Percentiles rank a stretch among this genome's conserved stretches.
Conservation (phyloP, 2,797 vertebrate genomes). For the Typhlichthys eigenmanni region DNA sequence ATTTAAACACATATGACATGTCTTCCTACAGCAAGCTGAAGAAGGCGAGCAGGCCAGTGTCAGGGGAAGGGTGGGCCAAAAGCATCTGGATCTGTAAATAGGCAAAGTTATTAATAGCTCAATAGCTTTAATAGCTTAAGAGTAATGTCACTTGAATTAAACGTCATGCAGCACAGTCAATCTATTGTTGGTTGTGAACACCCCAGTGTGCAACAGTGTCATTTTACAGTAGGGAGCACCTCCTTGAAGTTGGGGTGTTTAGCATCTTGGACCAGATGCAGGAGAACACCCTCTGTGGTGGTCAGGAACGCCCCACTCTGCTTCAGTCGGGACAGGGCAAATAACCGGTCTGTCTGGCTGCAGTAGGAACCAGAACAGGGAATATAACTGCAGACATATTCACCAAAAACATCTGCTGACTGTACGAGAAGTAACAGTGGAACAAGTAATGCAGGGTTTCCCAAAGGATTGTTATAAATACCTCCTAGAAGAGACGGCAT, state of each 20-base stretch:
- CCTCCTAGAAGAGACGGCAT: constrained; percentile 88
- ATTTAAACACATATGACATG: constrained; percentile 5
- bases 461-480: constrained; percentile 44
- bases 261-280: constrained; percentile 85
- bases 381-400: neutral
- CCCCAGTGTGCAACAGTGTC: neutral
- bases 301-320: constrained; percentile 91
- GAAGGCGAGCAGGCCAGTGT: constrained; percentile 77
- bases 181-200: neutral
- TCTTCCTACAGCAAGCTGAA: constrained; percentile 71
- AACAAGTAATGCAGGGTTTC: too few relatives aligned
- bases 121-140: too few relatives aligned
- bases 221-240: constrained; percentile 62
- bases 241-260: constrained; percentile 87
- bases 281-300: constrained; percentile 85
- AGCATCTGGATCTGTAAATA: constrained; percentile 76
- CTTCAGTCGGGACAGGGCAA: constrained; percentile 84
- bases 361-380: constrained; percentile 8
- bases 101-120: constrained; percentile 16
- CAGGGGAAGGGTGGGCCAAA: constrained; percentile 75
- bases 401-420: neutral
- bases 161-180: constrained; percentile 6
- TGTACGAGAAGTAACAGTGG: neutral
- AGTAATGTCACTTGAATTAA: constrained; percentile 1
- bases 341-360: constrained; percentile 88